Percentiles rank a stretch among this genome's conserved stretches.
These are phyloP conservation scores for Martes martes DNA, from an alignment of 2,113 vertebrate species.

Conservation along the genomic window DNA sequence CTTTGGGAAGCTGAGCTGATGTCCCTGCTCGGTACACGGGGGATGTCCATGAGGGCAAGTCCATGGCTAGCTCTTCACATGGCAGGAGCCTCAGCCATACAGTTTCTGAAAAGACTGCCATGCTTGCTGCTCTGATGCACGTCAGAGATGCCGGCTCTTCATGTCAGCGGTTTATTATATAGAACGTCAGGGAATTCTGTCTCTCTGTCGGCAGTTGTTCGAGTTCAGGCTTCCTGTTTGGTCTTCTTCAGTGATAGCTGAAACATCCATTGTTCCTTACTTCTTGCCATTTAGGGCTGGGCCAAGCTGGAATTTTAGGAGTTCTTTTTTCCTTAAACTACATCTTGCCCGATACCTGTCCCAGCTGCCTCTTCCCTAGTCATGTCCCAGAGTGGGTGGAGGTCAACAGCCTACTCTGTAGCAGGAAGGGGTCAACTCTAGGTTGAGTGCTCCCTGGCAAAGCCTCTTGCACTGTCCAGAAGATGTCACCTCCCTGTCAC, in stretches of 20 bases:
- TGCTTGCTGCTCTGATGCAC: neutral
- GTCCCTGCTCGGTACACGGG: neutral
- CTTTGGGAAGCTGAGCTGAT: neutral
- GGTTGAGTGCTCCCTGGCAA: neutral
- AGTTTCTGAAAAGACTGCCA: neutral
- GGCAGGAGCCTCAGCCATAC: neutral
- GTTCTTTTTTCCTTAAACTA: neutral
- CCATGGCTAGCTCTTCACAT: neutral
- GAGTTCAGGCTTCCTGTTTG: constrained; percentile 3
- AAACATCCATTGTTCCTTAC: neutral
- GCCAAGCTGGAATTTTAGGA: neutral
- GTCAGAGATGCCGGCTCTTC: neutral
- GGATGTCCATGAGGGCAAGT: neutral
- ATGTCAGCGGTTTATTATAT: neutral
- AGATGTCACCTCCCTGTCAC: neutral
- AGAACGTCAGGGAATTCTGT: neutral
- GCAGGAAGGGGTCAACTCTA: neutral
- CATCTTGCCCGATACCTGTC: neutral
- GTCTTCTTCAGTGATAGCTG: neutral
- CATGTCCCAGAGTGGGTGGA: neutral
- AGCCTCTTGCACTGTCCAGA: neutral
- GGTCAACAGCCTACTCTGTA: neutral
- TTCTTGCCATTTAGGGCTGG: neutral
- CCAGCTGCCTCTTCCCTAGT: neutral
- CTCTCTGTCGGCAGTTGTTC: neutral